Conservation (phyloP, 1,140 invertebrate genomes). For the Diorhabda carinulata region DNA sequence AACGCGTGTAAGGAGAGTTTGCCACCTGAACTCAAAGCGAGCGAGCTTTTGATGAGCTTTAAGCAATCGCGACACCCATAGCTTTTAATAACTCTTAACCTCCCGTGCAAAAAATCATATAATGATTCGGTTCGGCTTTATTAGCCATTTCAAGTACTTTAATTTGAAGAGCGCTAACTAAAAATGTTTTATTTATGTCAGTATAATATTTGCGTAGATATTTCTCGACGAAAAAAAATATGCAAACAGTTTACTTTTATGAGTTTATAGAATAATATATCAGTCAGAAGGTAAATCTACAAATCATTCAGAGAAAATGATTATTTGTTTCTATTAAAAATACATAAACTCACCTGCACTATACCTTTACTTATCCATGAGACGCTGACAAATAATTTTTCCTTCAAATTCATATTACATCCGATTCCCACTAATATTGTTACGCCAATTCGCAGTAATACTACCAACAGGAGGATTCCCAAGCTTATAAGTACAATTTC, state of each 20-base stretch:
- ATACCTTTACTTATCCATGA: constrained; percentile 94
- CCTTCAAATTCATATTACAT: constrained; percentile 78
- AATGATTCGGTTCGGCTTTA: no score
- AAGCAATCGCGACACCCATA: no score
- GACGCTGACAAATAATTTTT: constrained; percentile 83
- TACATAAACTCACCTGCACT: constrained; percentile 58
- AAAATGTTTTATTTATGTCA: neutral
- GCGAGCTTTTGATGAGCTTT: no score
- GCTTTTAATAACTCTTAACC: no score
- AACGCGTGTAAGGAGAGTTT: no score
- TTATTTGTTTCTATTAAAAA: neutral
- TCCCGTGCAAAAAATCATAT: no score
- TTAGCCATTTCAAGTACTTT: no score
- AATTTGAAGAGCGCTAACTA: neutral
- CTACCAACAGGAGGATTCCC: constrained; percentile 57
- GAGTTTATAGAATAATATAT: neutral
- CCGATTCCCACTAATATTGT: constrained; percentile 66
- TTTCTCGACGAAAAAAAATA: neutral
- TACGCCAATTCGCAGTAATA: constrained; percentile 59
- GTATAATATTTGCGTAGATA: neutral
- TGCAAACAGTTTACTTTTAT: neutral
- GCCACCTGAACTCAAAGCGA: no score
- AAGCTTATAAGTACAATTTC: constrained; percentile 58
- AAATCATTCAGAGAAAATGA: neutral
- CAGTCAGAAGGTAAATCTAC: no score